These are phyloP conservation scores for Xyliphius kryptos DNA, from an alignment of 2,113 vertebrate species.

Conservation along the genomic window DNA sequence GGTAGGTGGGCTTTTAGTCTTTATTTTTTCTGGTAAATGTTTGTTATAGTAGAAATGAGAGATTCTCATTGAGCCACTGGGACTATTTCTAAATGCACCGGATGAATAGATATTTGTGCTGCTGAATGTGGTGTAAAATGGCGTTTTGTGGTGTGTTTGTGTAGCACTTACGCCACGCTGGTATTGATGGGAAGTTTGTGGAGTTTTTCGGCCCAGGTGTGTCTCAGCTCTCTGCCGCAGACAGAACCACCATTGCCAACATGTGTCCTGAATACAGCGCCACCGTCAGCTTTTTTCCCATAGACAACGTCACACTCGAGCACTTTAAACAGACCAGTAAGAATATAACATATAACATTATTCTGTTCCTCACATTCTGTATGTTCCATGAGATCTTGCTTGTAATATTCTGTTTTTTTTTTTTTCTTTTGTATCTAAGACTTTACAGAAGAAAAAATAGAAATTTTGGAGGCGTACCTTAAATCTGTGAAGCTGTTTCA, in stretches of 20 bases:
- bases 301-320: constrained; percentile 86
- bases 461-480: constrained; percentile 78
- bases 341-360: too few species aligned
- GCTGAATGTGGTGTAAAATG: too few species aligned
- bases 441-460: constrained; percentile 76
- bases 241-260: constrained; percentile 94
- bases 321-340: constrained; percentile 93
- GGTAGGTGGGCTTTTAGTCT: too few species aligned
- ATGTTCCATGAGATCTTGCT: too few species aligned
- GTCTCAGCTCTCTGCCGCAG: constrained; percentile 82
- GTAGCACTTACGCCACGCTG: constrained; percentile 91
- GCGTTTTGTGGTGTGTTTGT: too few species aligned
- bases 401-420: too few species aligned
- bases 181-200: constrained; percentile 84
- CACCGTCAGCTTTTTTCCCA: constrained; percentile 92
- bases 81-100: too few species aligned
- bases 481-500: constrained; percentile 90
- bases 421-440: constrained; percentile 58
- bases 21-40: too few species aligned
- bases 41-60: too few species aligned
- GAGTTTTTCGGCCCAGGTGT: constrained; percentile 94
- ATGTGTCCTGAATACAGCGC: constrained; percentile 98
- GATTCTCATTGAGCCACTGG: too few species aligned
- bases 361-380: too few species aligned
- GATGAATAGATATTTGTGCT: too few species aligned